These are phyloP conservation scores for Osmerus eperlanus DNA, from an alignment of 2,113 vertebrate genomes.

Conservation along the genomic window DNA sequence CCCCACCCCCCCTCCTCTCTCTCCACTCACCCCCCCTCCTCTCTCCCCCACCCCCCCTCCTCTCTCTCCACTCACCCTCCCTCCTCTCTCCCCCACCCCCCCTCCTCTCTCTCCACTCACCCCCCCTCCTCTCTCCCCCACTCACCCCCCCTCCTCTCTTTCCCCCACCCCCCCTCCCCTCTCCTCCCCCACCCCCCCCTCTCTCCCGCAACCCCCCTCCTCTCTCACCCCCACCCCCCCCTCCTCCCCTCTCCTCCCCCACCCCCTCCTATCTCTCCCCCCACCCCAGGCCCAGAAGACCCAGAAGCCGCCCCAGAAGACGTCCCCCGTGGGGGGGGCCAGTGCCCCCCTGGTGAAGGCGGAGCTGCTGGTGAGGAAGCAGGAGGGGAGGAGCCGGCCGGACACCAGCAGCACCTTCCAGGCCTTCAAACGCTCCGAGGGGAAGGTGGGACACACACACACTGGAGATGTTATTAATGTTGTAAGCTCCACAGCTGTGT, in stretches of 20 bases:
- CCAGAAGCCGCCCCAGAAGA: slow-evolving; percentile 93
- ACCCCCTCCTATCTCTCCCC: background rate
- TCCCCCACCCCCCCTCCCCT: too few species aligned
- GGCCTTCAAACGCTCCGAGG: slow-evolving; percentile 86
- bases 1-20: too few species aligned
- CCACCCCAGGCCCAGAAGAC: slow-evolving; percentile 87
- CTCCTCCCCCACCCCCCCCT: background rate
- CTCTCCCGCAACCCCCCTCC: background rate
- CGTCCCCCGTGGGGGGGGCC: slow-evolving; percentile 81
- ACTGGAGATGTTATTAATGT: too few species aligned
- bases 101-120: too few species aligned
- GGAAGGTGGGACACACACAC: too few species aligned
- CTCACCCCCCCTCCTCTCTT: too few species aligned
- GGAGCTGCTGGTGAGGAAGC: slow-evolving; percentile 90
- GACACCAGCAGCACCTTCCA: slow-evolving; percentile 87
- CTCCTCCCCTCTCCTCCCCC: too few species aligned
- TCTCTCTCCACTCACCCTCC: background rate
- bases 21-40: background rate
- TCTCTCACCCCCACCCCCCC: background rate
- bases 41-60: too few species aligned
- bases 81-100: background rate
- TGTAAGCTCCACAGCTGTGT: too few species aligned
- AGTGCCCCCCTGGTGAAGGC: slow-evolving; percentile 83
- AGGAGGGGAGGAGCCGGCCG: slow-evolving; percentile 86
- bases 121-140: too few species aligned